phyloP scores from a whole-genome alignment of 2,888 invertebrate species.

The Lepidonotus clava region DNA sequence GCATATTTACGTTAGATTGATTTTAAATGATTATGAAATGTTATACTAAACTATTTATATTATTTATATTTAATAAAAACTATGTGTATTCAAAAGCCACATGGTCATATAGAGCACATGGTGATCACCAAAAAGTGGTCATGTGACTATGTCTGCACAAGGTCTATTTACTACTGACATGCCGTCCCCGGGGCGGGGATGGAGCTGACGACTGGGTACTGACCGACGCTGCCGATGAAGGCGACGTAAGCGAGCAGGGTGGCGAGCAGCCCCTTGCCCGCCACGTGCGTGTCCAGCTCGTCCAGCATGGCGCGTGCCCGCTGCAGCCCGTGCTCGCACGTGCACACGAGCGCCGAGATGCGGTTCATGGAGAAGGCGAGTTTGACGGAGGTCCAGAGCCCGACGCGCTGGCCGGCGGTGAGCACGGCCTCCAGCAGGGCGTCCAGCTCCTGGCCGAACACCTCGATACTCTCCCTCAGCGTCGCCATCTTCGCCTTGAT shows the following conservation, averaged over 20 bases:
- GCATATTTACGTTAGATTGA: too few relatives aligned
- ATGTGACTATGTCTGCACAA: too few relatives aligned
- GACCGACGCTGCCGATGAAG: conserved; percentile 55
- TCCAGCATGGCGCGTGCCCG: conserved; percentile 52
- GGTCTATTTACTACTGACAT: too few relatives aligned
- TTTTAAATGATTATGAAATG: too few relatives aligned
- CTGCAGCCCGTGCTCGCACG: conserved; percentile 56
- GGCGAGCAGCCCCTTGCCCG: conserved; percentile 56
- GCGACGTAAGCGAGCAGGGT: conserved; percentile 38
- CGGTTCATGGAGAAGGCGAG: conserved; percentile 62
- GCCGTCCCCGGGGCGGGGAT: too few relatives aligned
- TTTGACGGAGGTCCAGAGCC: conserved; percentile 29
- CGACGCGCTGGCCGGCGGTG: conserved; percentile 37
- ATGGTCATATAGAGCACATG: too few relatives aligned
- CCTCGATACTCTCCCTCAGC: conserved; percentile 45
- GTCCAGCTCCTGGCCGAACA: conserved; percentile 49
- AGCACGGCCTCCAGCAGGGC: conserved; percentile 39
- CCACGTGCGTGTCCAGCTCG: conserved; percentile 57
- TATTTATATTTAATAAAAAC: too few relatives aligned
- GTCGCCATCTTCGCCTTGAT: conserved; percentile 44
- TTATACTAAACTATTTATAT: too few relatives aligned
- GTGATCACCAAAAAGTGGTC: too few relatives aligned
- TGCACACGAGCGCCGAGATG: conserved; percentile 54
- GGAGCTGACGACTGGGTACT: too few relatives aligned
- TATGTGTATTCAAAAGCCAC: too few relatives aligned